A percentile compares a stretch with the other conserved stretches of the same genome.
These are phyloP conservation scores for Hippocampus zosterae DNA, from an alignment of 2,113 vertebrate genomes.

Conservation along the genomic window DNA sequence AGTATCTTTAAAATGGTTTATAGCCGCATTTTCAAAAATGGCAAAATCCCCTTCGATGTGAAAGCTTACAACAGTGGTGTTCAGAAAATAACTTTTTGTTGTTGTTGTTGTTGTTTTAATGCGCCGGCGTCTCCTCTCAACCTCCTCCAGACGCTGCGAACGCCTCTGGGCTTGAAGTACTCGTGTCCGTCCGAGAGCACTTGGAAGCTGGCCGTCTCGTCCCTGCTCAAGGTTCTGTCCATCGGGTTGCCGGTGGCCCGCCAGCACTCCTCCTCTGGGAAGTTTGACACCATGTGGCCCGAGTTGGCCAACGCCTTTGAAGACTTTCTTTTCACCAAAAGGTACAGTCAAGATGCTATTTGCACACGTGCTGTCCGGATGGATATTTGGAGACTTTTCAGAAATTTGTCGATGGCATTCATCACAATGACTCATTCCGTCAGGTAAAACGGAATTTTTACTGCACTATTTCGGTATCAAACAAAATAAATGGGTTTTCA, in stretches of 20 bases:
- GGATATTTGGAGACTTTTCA: not conserved
- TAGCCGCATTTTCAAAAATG: not conserved
- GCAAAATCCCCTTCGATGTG: too few species aligned
- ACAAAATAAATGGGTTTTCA: too few species aligned
- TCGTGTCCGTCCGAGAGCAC: constrained; percentile 97
- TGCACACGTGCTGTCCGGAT: not conserved
- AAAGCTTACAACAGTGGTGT: too few species aligned
- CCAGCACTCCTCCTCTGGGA: constrained; percentile 92
- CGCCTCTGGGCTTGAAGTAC: constrained; percentile 93
- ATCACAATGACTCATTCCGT: too few species aligned
- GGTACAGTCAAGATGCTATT: constrained; percentile 64
- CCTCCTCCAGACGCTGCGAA: constrained; percentile 60
- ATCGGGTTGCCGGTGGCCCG: constrained; percentile 93
- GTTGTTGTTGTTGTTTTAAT: too few species aligned
- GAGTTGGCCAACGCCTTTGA: constrained; percentile 92
- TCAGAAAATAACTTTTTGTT: too few species aligned
- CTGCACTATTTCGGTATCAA: too few species aligned
- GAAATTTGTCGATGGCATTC: too few species aligned
- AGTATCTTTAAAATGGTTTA: not conserved
- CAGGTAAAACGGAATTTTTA: too few species aligned
- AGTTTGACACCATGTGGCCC: constrained; percentile 98
- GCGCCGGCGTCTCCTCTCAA: not conserved
- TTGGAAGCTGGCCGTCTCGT: constrained; percentile 94
- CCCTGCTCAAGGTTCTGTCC: constrained; percentile 90
- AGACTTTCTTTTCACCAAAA: constrained; percentile 98